phyloP scores from a whole-genome alignment of 1,140 invertebrate species.

The Drosophila nigrodunni region DNA sequence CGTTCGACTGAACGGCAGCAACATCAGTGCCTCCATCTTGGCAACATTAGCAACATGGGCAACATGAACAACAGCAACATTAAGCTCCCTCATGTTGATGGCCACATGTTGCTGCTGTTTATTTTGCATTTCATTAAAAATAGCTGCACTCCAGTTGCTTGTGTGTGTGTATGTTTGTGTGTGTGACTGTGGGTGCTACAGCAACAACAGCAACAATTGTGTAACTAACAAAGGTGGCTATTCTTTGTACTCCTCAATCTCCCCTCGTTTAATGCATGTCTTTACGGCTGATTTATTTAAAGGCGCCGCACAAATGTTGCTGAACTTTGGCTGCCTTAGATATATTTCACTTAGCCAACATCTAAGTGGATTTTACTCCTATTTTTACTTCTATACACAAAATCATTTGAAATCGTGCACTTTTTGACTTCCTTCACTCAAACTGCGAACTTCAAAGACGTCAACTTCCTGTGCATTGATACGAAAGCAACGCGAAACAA shows the following conservation, averaged over 20 bases:
- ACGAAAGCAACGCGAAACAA: constrained; percentile 2
- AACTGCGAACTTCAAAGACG: constrained; percentile 53
- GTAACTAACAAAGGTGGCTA: constrained; percentile 63
- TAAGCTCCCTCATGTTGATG: constrained; percentile 28
- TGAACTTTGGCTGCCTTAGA: constrained; percentile 68
- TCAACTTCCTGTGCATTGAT: constrained; percentile 49
- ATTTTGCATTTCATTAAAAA: constrained; percentile 77
- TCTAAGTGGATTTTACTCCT: neutral
- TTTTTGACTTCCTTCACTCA: constrained; percentile 36
- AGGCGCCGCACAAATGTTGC: constrained; percentile 73
- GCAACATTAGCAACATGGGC: constrained; percentile 36
- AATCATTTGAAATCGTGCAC: constrained; percentile 18
- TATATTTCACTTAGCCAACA: constrained; percentile 45
- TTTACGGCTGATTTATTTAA: constrained; percentile 76
- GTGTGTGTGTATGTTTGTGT: constrained; percentile 44
- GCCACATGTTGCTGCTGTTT: constrained; percentile 62
- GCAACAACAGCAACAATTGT: constrained; percentile 29
- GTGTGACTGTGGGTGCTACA: constrained; percentile 57
- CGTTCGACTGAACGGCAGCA: constrained; percentile 47
- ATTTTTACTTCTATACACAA: neutral
- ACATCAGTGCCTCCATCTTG: constrained; percentile 11
- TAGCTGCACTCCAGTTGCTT: constrained; percentile 71
- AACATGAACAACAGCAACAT: constrained; percentile 32
- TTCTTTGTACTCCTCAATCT: constrained; percentile 49
- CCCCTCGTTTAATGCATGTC: constrained; percentile 21